Base-by-base conservation (phyloP, 2,113 vertebrate species). In the Mesoclemmys tuberculata region DNA sequence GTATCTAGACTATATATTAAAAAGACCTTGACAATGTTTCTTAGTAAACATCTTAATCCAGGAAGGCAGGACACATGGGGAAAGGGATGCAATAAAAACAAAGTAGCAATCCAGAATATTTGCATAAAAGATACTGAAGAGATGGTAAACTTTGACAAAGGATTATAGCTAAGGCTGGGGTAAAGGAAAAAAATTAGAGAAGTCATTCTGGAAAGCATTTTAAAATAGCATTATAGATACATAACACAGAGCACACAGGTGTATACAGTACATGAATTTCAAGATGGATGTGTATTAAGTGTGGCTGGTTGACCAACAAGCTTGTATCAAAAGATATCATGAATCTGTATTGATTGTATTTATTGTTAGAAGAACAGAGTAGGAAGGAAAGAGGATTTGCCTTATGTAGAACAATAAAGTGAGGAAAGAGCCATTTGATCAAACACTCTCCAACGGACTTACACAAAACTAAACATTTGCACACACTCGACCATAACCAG, bases 81-180 rank as follows among this genome's bases (percentile, higher is more conserved):
- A 55, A 84, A 87, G 83, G 58, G 11, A 93, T 31, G 51, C 55
- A 44, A 55, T 85, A 27, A 58, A 0, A 84, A 29, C 19, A 94
- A 78, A 90, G 85, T 80, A 89, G 87, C 64, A 94, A 75, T 81
- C 6, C 52, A 38, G 77, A 58, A 61, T 83, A 94, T 56, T 51
- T 91, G 80, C 87, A 93, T 74, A 94, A 90, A 89, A 91, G 61
- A 87, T 80, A 94, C 94, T 93, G 84, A 92, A 85, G 85, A 86
- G 95, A 91, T 35, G 29, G 56, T 35, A 83, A 94, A 90, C 91
- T 93, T 94, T 93, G 91, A 96, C 80, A 94, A 88, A 26, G 83
- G 18, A 48, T 51, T 35, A 21, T 55, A 92, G 93, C 81, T 58
- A 92, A 90, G 82, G 91, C 49, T 83, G 91, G 90, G 26, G 58